Base-by-base conservation (phyloP, 2,797 vertebrate species). In the Argyrosomus regius region DNA sequence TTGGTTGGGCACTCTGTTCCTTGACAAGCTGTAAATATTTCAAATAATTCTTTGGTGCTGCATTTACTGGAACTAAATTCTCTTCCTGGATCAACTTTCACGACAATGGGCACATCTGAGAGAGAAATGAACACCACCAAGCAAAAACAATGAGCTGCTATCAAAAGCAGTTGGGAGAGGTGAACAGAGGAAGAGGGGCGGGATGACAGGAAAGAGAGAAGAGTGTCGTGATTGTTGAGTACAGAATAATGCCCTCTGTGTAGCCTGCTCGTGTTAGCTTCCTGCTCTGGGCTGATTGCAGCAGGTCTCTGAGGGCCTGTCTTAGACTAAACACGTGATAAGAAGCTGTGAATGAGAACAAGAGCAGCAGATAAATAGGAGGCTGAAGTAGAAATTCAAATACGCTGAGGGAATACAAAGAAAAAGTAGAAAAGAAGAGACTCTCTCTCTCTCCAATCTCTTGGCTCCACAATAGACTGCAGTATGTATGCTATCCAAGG, bases 211-310 rank as follows among this genome's bases (percentile, higher is more conserved):
- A 77, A 80, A 49, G 71, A 78, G 28, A 63, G 60, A 85, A 70
- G 41, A 65, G 54, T 69, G 63, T 66, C 62, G 61, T 80, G 67
- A 83, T 66, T 87, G 76, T 70, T 70, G 65, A 78, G 49, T 76
- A 59, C 28, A 80, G 53, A 62, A 82, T 83, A 78, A 80, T 61
- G 56, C 58, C 63, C 75, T 75, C 71, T 64, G 75, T 53, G 63
- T 12, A 72, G 67, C 7, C 61, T 60, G 49, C 75, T 87, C 49
- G 12, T 66, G 76, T 79, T 69, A 49, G 64, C 79, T 78, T 80
- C 74, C 78, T 75, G 75, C 77, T 80, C 65, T 4, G n/a, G 65
- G 66, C 69, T 83, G 82, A 87, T 80, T 90, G 77, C 64, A 77
- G 74, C 69, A 63, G 20, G 72, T 82, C 85, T 77, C 80, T 18